These are phyloP conservation scores for Neelides sp. DNA, from an alignment of 1,140 invertebrate genomes.

Conservation along the genomic window DNA sequence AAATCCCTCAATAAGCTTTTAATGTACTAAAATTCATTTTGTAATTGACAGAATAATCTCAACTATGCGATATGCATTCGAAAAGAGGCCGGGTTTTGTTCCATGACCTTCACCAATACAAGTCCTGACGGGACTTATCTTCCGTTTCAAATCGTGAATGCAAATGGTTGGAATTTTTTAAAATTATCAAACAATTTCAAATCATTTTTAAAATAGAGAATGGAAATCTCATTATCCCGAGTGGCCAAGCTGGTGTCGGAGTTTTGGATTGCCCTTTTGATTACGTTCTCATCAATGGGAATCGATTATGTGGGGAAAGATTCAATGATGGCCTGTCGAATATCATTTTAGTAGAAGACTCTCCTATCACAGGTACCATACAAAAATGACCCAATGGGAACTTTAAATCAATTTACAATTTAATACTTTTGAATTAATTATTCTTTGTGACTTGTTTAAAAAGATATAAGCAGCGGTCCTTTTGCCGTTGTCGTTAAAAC, in stretches of 20 bases:
- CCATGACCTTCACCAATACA: conserved; percentile 48
- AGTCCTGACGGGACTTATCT: conserved; percentile 39
- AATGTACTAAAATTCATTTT: conserved; percentile 11
- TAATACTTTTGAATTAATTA: not conserved
- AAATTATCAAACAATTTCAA: conserved; percentile 37
- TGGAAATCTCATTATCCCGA: conserved; percentile 45
- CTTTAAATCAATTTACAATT: not conserved
- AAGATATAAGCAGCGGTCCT: conserved; percentile 43
- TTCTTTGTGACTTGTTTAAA: not conserved
- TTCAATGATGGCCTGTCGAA: conserved; percentile 51
- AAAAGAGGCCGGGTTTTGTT: conserved; percentile 48
- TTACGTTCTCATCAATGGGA: conserved; percentile 52
- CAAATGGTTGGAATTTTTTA: conserved; percentile 43
- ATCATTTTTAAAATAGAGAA: conserved; percentile 34
- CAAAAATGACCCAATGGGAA: not conserved
- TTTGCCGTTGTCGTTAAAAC: conserved; percentile 43
- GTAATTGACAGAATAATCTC: conserved; percentile 51
- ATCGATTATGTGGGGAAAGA: conserved; percentile 55
- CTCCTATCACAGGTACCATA: conserved; percentile 48
- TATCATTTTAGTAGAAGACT: conserved; percentile 47
- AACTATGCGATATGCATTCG: conserved; percentile 65
- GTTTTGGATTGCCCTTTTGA: conserved; percentile 58
- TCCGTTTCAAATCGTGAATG: conserved; percentile 50
- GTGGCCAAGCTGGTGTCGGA: conserved; percentile 54
- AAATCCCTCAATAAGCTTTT: too few species aligned